Conservation (phyloP, 2,888 invertebrate genomes). For the Xestia xanthographa region DNA sequence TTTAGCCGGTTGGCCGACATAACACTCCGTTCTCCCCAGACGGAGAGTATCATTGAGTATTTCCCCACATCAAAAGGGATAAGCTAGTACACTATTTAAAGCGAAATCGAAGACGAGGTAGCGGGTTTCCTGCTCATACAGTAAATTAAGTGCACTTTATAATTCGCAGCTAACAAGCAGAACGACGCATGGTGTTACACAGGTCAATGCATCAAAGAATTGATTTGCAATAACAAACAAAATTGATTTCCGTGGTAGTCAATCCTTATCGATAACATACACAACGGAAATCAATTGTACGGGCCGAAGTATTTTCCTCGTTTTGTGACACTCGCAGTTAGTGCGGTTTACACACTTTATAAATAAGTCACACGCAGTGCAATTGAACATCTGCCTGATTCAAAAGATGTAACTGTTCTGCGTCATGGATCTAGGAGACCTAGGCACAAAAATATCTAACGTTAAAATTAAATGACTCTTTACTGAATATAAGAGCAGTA, state of each 20-base stretch:
- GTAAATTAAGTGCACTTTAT: neutral
- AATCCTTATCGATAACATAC: constrained; percentile 46
- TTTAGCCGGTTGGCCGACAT: neutral
- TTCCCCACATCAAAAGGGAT: neutral
- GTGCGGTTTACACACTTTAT: constrained; percentile 25
- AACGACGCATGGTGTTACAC: constrained; percentile 2
- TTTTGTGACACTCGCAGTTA: constrained; percentile 24
- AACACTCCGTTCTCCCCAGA: neutral
- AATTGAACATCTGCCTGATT: neutral
- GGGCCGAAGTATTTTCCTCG: constrained; percentile 53
- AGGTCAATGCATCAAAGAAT: constrained; percentile 19
- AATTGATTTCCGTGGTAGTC: constrained; percentile 31
- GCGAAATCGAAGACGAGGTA: neutral
- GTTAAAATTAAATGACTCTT: neutral
- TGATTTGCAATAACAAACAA: constrained; percentile 42
- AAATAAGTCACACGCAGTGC: constrained; percentile 13
- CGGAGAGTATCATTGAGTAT: neutral
- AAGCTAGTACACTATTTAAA: neutral
- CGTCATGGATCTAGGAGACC: neutral
- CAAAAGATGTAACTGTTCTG: neutral
- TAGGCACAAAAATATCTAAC: neutral
- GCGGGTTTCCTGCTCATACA: neutral
- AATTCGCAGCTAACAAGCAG: constrained; percentile 1
- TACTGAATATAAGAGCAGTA: neutral
- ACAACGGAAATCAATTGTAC: constrained; percentile 55